Conservation (phyloP, 1,140 invertebrate genomes). For the Zaprionus gabonicus region DNA sequence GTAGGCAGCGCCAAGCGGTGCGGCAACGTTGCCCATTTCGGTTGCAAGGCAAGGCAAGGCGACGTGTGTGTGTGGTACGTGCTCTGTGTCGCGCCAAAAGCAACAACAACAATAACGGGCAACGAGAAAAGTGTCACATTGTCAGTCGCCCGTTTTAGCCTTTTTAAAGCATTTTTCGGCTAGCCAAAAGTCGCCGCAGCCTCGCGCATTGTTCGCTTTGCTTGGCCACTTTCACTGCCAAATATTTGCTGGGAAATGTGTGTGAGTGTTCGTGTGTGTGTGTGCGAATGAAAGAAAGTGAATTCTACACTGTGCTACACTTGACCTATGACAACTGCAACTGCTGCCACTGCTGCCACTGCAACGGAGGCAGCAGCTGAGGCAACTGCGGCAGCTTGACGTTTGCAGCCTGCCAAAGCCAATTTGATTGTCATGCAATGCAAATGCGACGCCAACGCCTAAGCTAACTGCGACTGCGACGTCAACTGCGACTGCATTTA, state of each 20-base stretch:
- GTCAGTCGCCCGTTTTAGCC: conserved; percentile 44
- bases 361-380: conserved; percentile 31
- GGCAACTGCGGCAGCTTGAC: conserved; percentile 57
- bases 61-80: conserved; percentile 16
- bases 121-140: conserved; percentile 75
- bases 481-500: conserved; percentile 24
- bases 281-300: conserved; percentile 70
- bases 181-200: conserved; percentile 28
- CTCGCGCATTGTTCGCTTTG: conserved; percentile 50
- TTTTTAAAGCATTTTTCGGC: conserved; percentile 54
- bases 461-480: neutral
- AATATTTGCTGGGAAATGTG: conserved; percentile 48
- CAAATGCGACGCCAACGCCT: conserved; percentile 37
- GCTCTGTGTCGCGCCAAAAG: conserved; percentile 40
- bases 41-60: conserved; percentile 8
- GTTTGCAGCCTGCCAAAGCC: conserved; percentile 53
- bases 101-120: neutral
- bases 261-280: conserved; percentile 46
- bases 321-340: conserved; percentile 78
- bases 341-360: conserved; percentile 46
- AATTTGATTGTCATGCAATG: conserved; percentile 76
- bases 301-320: conserved; percentile 80
- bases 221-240: conserved; percentile 72
- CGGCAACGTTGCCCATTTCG: conserved; percentile 20
- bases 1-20: conserved; percentile 30